Base-by-base conservation (phyloP, 2,888 invertebrate genomes). In the Acanthococcus lagerstroemiae region DNA sequence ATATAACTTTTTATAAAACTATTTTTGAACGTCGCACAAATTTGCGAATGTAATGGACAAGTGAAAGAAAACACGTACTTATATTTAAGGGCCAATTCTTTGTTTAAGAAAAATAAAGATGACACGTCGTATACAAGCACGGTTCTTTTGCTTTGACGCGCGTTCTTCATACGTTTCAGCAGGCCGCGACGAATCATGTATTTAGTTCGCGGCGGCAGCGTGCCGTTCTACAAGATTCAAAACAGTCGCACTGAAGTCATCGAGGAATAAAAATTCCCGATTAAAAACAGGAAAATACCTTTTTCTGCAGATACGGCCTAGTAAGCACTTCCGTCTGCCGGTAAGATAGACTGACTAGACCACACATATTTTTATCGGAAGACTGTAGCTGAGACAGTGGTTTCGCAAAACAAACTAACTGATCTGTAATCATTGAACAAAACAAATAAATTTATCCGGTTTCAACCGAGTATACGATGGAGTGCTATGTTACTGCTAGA, bases 51-150 rank as follows among this genome's bases (percentile, higher is more conserved):
- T n/a, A n/a, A n/a, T n/a, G n/a, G n/a, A n/a, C n/a, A 37, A 37
- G 19, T 63, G 52, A 26, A 19, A 54, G 55, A 37, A 21, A 37
- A 12, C 25, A 74, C 80, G 76, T 73, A 82, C 82, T 87, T 81
- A 74, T 95, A 95, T 74, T 87, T 85, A 73, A 88, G 87, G 0
- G 92, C 95, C 65, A 95, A 81, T 66, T 85, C 83, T 69, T 84
- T 84, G 73, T 84, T 88, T 3, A 94, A 82, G 50, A 89, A 87
- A 73, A 94, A 86, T 65, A 95, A 79, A 48, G 82, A 79, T 15
- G 84, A 82, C 0, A 84, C 84, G 69, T 88, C 87, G 73, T 90
- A 92, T 56, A 88, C 78, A 9, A 84, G 82, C 1, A 88, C 65
- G 17, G 65, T 58, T 27, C 66, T 63, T 66, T 65, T 69, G 50